Conservation (phyloP, 2,888 invertebrate species). For the Zaprionus lineosus region DNA sequence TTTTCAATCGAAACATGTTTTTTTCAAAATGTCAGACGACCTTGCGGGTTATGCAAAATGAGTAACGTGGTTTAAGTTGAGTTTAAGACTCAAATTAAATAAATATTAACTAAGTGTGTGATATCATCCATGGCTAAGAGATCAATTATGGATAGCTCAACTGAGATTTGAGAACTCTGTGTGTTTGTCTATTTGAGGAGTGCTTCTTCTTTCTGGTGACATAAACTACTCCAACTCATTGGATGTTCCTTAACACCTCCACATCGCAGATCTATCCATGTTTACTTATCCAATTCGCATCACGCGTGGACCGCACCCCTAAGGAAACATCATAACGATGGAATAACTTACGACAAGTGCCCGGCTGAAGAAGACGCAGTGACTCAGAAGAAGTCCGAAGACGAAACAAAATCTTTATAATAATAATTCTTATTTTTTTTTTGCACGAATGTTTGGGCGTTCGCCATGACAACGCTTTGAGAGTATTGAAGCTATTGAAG, state of each 20-base stretch:
- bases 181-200: no score
- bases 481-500: no score
- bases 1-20: no score
- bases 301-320: constrained; percentile 33
- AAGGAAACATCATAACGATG: no score
- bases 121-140: constrained; percentile 29
- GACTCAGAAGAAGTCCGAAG: constrained; percentile 35
- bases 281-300: constrained; percentile 19
- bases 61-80: no score
- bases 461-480: constrained; percentile 6
- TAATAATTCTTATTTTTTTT: constrained; percentile 8
- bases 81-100: constrained; percentile 9
- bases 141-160: no score
- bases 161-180: constrained; percentile 4
- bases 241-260: background rate
- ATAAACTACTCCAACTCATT: no score
- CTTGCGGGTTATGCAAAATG: constrained; percentile 40
- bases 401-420: constrained; percentile 1
- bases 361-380: no score
- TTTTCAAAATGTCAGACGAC: background rate
- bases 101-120: constrained; percentile 34
- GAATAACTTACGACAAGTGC: constrained; percentile 25
- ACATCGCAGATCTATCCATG: no score
- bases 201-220: constrained; percentile 22
- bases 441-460: constrained; percentile 60